Evolutionary conservation across 1,140 invertebrate species (phyloP), one percentile per base, ranked within the genome.

Genomic region (Lordiphosa stackelbergi): DNA sequence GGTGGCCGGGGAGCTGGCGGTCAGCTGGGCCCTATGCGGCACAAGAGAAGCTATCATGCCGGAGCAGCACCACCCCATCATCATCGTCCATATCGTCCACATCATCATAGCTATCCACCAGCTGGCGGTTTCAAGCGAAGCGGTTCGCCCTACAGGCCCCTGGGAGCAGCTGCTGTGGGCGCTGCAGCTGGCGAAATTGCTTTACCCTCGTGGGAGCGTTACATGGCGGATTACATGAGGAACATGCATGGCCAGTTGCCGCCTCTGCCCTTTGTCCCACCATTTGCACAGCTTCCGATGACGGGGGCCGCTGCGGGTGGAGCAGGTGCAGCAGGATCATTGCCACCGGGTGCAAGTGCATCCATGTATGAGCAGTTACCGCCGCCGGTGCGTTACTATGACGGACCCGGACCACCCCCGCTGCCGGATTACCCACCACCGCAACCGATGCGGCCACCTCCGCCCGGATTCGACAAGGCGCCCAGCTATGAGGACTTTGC

Each of bases 401-500:
- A 96, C 79, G 93, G 93, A 22, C 87, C 93, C 81, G 93, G 93
- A 22, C 87, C 93, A 24, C 92, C 92, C 13, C 75, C 92, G 40
- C 89, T 91, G 34, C 91, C 91, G 8, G 92, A 93, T 40, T 91
- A 91, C 81, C 88, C 89, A 28, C 85, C 89, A 24, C 85, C 88
- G 9, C 85, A 88, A 10, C 84, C 90, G 12, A 69, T 73, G 49
- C 66, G 89, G 10, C 85, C 89, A 43, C 85, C 88, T 22, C 85
- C 88, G 10, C 85, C 91, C 36, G 88, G 90, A 19, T 89, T 91
- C 13, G 88, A 93, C 49, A 94, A 95, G 66, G 94, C 94, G 72
- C 90, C 93, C 24, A 94, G 92, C 24, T 85, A 97, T 84, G 91
- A 96, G 42, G 95, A 95, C 55, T 96, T 97, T 24, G 95, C 97